Conservation (phyloP, 2,888 invertebrate species). For the Germaria angustata region DNA sequence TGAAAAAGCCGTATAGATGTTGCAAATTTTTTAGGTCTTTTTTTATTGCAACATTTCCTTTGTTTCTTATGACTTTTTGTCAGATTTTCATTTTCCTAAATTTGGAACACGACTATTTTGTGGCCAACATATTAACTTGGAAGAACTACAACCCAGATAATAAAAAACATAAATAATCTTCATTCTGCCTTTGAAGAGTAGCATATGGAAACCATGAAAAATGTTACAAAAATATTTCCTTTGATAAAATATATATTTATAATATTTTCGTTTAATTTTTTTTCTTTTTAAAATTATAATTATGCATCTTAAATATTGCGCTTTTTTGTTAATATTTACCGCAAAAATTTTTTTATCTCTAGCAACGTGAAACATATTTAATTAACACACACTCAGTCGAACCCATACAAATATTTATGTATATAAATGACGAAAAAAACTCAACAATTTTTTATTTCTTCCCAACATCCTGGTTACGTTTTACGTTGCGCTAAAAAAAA, state of each 20-base stretch:
- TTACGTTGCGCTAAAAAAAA: constrained; percentile 11
- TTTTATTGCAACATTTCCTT: constrained; percentile 2
- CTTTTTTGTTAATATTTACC: not conserved
- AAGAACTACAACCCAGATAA: not conserved
- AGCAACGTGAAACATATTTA: not conserved
- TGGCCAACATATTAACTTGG: constrained; percentile 20
- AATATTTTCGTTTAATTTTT: too few species aligned
- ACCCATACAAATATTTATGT: not conserved
- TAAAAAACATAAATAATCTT: too few species aligned
- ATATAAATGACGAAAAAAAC: not conserved
- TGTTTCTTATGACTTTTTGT: constrained; percentile 30
- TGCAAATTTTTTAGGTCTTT: not conserved
- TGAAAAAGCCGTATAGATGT: not conserved
- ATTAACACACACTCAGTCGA: too few species aligned
- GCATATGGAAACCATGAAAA: not conserved
- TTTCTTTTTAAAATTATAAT: too few species aligned
- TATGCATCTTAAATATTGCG: too few species aligned
- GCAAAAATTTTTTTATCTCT: too few species aligned
- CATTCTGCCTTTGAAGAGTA: not conserved
- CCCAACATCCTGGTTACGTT: not conserved
- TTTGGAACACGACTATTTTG: constrained; percentile 41
- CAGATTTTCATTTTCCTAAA: constrained; percentile 25
- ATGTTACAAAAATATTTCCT: too few species aligned
- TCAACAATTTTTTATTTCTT: not conserved
- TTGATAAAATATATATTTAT: not conserved